These are phyloP conservation scores for Craseonycteris thonglongyai DNA, from an alignment of 2,113 vertebrate species.

Conservation along the genomic window DNA sequence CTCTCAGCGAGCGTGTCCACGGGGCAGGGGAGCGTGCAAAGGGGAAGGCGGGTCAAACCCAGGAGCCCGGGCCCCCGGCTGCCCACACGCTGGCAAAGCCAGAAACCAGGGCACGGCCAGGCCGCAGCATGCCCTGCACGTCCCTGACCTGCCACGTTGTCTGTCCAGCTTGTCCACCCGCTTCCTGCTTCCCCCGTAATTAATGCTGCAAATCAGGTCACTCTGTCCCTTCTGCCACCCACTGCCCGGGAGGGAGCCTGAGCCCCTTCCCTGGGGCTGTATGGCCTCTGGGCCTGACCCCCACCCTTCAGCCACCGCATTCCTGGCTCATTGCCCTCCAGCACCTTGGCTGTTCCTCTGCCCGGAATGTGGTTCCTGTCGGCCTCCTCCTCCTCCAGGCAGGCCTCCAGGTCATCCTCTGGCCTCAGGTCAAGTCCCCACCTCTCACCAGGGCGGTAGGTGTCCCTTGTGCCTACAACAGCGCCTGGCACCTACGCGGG, in stretches of 20 bases:
- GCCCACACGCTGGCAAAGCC: background rate
- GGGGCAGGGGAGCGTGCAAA: too few relatives aligned
- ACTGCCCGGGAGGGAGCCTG: background rate
- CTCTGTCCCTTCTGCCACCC: too few relatives aligned
- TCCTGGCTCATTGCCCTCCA: background rate
- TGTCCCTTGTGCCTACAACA: too few relatives aligned
- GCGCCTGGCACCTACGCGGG: background rate
- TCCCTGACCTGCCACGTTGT: rapidly evolving
- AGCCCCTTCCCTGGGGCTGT: background rate
- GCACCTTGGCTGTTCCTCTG: background rate
- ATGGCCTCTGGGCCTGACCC: too few relatives aligned
- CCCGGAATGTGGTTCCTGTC: background rate
- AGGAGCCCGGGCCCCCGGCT: background rate
- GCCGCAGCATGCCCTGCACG: background rate
- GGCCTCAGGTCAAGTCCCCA: background rate
- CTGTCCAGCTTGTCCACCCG: background rate
- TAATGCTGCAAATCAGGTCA: background rate
- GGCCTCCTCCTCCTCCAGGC: background rate
- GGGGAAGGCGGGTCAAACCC: background rate
- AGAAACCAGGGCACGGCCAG: background rate
- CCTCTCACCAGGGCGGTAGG: background rate
- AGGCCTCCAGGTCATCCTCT: background rate
- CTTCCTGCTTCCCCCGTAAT: background rate
- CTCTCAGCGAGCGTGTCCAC: background rate
- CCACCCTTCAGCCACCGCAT: background rate